Base-by-base conservation (phyloP, 2,113 vertebrate genomes). In the Vidua macroura region DNA sequence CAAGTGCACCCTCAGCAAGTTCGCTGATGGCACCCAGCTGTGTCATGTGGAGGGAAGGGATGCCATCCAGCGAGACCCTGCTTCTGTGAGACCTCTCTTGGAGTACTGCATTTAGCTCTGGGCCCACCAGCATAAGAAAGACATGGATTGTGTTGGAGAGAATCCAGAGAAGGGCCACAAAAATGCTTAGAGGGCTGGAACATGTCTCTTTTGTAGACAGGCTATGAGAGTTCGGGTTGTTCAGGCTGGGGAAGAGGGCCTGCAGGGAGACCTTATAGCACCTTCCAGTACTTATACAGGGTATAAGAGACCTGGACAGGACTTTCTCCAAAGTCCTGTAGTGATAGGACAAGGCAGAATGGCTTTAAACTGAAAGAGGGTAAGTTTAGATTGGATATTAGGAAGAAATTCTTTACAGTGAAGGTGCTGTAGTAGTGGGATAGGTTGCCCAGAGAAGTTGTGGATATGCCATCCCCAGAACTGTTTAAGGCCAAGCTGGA, bases 261-360 rank as follows among this genome's bases (percentile, higher is more conserved):
- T 69, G 17, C 11, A 31, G 10, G n/a, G n/a, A 62, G n/a, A 41
- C 22, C 7, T 37, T 63, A 3, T 13, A 43, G 31, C 22, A 69
- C 7, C 8, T 83, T 43, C 48, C 30, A 55, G 17, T 55, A 44
- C 22, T 23, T 76, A 15, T 18, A 41, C 0, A 0, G 13, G 8
- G 9, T 60, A 2, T 51, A 43, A 43, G 22, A 56, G 28, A 49
- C 15, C 6, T 63, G 43, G n/a, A 35, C 30, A 62, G 48, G 56
- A 56, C 30, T 63, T 70, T 63, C 13, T 77, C 8, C 15, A 24
- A 37, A 49, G 18, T 43, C 25, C 12, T 55, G 18, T 43, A 56
- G 27, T 28, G 49, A 70, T 14, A 63, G 31, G 21, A 51, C 10
- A 56, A 77, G 13, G 27, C 9, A 35, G 27, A 56, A 63, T 49